These are phyloP conservation scores for Octonoba sinensis DNA, from an alignment of 2,888 invertebrate genomes.

Conservation along the genomic window DNA sequence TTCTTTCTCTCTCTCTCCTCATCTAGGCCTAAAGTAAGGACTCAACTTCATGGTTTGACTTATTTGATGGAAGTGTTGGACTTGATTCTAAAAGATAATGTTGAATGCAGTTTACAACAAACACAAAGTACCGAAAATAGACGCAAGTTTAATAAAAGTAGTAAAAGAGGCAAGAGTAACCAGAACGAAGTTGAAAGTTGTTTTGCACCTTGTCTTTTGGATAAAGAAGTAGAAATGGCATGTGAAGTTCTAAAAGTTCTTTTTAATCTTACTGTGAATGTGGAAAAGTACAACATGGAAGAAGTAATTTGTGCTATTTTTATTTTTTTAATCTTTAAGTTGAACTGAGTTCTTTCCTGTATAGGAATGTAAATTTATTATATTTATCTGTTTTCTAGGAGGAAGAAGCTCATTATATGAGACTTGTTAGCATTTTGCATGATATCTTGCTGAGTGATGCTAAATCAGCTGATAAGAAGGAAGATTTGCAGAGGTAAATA, in stretches of 20 bases:
- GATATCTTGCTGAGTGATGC: constrained; percentile 78
- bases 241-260: constrained; percentile 74
- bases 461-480: constrained; percentile 76
- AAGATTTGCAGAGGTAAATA: constrained; percentile 77
- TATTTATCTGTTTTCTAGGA: constrained; percentile 73
- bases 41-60: constrained; percentile 72
- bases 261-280: constrained; percentile 72
- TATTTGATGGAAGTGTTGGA: constrained; percentile 73
- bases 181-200: constrained; percentile 14
- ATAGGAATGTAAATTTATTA: not conserved
- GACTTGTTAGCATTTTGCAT: constrained; percentile 81
- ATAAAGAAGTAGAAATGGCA: constrained; percentile 71
- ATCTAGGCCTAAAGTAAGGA: constrained; percentile 71
- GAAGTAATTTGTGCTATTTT: constrained; percentile 68
- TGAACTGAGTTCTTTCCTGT: not conserved
- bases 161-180: constrained; percentile 21
- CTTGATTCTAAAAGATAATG: constrained; percentile 70
- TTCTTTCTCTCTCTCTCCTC: too few relatives aligned
- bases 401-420: constrained; percentile 80
- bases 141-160: constrained; percentile 29
- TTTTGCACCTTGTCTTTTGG: constrained; percentile 66
- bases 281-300: constrained; percentile 71
- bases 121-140: constrained; percentile 2
- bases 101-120: constrained; percentile 46
- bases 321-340: not conserved